Base-by-base conservation (phyloP, 2,888 invertebrate species). In the Yponomeuta evonymella region DNA sequence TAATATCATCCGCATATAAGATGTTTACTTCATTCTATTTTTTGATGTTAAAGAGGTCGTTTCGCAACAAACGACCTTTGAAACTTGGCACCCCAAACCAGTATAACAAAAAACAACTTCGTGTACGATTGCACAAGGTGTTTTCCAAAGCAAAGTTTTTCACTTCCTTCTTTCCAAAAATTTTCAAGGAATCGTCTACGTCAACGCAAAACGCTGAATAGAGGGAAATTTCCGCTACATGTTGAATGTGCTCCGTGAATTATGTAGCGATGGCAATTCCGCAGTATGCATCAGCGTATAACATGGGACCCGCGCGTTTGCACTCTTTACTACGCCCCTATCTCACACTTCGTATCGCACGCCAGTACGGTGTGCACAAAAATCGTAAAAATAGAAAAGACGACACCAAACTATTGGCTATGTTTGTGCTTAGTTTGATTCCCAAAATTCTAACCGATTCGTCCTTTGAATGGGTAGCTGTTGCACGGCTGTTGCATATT, bases 281-380 rank as follows among this genome's bases (percentile, higher is more conserved):
- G 84, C 83, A 83, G 82, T 79, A 79, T 81, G 79, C 81, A 79
- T 64, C 77, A 79, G 75, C 79, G 84, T 77, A 86, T 87, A 88
- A 88, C 87, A 86, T 83, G 81, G 83, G 86, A 82, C 84, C 83
- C 86, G 85, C 80, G 89, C 91, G 90, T 90, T 90, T 88, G 89
- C 90, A 90, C 90, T 90, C 89, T 90, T 90, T 90, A 90, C 87
- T 86, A 83, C 86, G 85, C 86, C 88, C 88, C 86, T 83, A 85
- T 87, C 87, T 86, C 88, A 85, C 88, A 87, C 85, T 82, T 88
- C 86, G 86, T 85, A 81, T 83, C 79, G 75, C 75, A 58, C 51
- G 71, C 71, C 5, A 51, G 81, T 84, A 83, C 73, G 48, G 83
- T 79, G 72, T 23, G 79, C 83, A 84, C 75, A 81, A 69, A 63